These are phyloP conservation scores for Mythimna pallens DNA, from an alignment of 2,888 invertebrate genomes.

Conservation along the genomic window DNA sequence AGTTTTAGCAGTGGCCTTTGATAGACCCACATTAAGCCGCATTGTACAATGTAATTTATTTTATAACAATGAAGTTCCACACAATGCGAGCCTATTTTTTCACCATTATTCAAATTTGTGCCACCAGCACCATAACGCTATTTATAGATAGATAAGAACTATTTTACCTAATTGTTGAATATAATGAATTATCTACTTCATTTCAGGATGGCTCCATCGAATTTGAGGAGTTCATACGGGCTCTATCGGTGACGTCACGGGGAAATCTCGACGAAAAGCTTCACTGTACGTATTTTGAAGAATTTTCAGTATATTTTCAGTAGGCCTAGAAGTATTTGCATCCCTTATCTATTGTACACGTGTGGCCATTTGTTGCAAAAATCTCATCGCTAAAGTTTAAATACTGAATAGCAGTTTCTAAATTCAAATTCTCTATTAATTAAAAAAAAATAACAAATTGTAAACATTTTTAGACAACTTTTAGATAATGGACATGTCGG, in stretches of 20 bases:
- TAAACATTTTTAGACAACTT: too few species aligned
- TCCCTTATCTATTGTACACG: background rate
- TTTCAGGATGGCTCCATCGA: slow-evolving; percentile 99
- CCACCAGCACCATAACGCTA: background rate
- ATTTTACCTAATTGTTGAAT: background rate
- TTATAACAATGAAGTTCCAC: background rate
- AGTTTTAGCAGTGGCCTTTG: background rate
- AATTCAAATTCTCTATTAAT: background rate
- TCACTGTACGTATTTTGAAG: slow-evolving; percentile 95
- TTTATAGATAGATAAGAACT: background rate
- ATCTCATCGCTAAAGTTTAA: background rate
- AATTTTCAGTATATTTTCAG: background rate
- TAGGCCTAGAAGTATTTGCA: background rate
- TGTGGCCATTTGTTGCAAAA: background rate
- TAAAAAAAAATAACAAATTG: background rate
- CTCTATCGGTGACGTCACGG: slow-evolving; percentile 99
- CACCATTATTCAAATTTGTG: background rate
- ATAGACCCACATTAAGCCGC: background rate
- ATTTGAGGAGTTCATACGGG: slow-evolving; percentile 99
- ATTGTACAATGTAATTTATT: background rate
- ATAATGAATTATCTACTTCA: slow-evolving; percentile 19
- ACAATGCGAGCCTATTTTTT: background rate
- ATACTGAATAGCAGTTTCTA: background rate
- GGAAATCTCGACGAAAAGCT: slow-evolving; percentile 99
- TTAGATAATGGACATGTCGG: too few species aligned